Percentiles rank a stretch among this genome's conserved stretches.
These are phyloP conservation scores for Trachymyrmex cornetzi DNA, from an alignment of 1,140 invertebrate genomes.

Conservation along the genomic window DNA sequence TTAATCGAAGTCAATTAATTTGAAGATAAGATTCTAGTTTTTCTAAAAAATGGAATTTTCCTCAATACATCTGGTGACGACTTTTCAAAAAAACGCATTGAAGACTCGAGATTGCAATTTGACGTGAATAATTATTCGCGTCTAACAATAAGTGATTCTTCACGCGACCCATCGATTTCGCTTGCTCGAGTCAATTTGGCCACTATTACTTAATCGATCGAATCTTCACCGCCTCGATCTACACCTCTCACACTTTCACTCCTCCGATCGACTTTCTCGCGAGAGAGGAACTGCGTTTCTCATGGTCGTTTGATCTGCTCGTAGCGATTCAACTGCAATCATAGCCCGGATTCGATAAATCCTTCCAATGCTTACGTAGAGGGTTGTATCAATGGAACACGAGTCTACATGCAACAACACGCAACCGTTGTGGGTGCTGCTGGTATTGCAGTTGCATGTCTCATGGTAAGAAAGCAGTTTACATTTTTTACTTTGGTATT, in stretches of 20 bases:
- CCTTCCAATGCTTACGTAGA: conserved; percentile 89
- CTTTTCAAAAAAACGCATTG: neutral
- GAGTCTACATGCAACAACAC: conserved; percentile 91
- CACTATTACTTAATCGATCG: conserved; percentile 65
- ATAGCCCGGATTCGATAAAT: conserved; percentile 86
- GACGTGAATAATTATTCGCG: neutral
- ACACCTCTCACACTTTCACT: conserved; percentile 81
- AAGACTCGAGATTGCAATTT: neutral
- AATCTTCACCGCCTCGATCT: conserved; percentile 2
- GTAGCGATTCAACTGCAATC: conserved; percentile 89
- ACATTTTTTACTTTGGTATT: neutral
- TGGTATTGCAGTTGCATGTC: conserved; percentile 92
- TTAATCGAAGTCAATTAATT: neutral
- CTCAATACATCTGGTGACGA: neutral
- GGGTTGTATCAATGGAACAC: conserved; percentile 91
- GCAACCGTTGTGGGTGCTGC: conserved; percentile 93
- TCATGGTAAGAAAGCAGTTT: conserved; percentile 89
- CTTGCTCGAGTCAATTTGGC: conserved; percentile 18
- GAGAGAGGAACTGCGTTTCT: conserved; percentile 63
- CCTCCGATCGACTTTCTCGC: conserved; percentile 75
- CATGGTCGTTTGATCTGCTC: conserved; percentile 70
- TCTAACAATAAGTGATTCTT: neutral
- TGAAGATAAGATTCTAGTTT: neutral
- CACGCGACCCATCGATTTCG: conserved; percentile 55
- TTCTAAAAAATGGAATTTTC: neutral